Percentiles rank a stretch among this genome's conserved stretches.
phyloP scores from a whole-genome alignment of 2,113 vertebrate genomes.

The Aptenodytes patagonicus region DNA sequence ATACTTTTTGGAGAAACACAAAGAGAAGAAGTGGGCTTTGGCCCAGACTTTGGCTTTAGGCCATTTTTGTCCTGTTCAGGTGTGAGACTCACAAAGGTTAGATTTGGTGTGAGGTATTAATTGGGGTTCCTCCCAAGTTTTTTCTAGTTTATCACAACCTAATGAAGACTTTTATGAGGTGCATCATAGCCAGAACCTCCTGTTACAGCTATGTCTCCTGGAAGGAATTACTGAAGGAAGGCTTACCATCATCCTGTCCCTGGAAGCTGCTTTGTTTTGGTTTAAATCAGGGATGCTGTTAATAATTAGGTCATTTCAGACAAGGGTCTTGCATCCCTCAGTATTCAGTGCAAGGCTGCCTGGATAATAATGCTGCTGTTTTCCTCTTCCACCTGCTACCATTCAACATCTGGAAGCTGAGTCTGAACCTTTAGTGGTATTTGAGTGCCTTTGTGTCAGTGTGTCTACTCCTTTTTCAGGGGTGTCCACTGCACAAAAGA shows the following conservation, averaged over 20 bases:
- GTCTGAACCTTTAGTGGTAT: neutral
- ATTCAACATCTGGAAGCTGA: neutral
- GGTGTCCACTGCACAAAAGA: accelerated
- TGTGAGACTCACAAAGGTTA: neutral
- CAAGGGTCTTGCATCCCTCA: neutral
- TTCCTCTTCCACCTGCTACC: neutral
- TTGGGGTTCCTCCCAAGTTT: neutral
- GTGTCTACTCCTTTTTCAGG: neutral
- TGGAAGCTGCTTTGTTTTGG: neutral
- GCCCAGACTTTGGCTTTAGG: neutral
- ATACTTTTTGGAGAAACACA: neutral
- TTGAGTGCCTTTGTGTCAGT: neutral
- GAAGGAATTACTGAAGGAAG: neutral
- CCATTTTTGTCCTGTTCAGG: neutral
- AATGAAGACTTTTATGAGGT: neutral
- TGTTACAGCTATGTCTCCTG: neutral
- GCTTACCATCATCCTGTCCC: neutral
- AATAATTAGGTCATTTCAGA: neutral
- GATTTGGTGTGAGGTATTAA: neutral
- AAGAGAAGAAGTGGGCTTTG: neutral
- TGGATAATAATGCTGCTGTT: neutral
- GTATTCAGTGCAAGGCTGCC: neutral
- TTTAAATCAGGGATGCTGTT: neutral
- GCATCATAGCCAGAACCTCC: neutral
- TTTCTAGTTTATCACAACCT: neutral